Conservation (phyloP, 2,797 vertebrate genomes). For the Tapirus indicus region DNA sequence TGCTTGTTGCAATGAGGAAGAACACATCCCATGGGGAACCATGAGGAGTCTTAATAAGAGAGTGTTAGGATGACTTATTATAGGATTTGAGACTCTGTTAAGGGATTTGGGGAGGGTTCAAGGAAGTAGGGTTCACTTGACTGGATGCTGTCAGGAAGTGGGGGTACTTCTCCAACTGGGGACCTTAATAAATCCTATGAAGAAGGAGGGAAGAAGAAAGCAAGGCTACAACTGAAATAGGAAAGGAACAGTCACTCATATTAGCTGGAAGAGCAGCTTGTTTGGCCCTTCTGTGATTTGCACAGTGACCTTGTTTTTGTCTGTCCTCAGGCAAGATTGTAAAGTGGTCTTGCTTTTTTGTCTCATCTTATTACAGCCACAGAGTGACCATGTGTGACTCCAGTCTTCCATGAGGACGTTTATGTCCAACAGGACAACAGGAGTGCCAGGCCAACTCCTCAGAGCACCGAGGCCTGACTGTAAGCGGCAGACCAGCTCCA, state of each 20-base stretch:
- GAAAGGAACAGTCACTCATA: neutral
- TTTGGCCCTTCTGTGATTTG: neutral
- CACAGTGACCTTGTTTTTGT: neutral
- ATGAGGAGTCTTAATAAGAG: neutral
- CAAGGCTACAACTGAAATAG: neutral
- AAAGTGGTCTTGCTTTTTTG: neutral
- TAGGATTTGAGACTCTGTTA: neutral
- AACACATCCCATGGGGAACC: neutral
- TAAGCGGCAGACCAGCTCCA: neutral
- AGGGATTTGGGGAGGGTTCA: neutral
- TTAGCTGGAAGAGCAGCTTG: neutral
- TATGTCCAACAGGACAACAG: neutral
- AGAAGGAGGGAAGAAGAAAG: neutral
- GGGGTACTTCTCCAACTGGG: neutral
- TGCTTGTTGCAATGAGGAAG: accelerated
- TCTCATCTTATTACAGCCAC: neutral
- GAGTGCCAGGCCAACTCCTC: neutral
- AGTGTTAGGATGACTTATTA: neutral
- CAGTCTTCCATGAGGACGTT: neutral
- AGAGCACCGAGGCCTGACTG: accelerated
- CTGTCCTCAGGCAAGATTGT: neutral
- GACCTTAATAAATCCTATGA: neutral
- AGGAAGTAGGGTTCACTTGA: neutral
- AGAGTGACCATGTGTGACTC: neutral
- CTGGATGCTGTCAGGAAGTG: neutral